phyloP scores from a whole-genome alignment of 2,888 invertebrate genomes.

The Diarsia dahlii region DNA sequence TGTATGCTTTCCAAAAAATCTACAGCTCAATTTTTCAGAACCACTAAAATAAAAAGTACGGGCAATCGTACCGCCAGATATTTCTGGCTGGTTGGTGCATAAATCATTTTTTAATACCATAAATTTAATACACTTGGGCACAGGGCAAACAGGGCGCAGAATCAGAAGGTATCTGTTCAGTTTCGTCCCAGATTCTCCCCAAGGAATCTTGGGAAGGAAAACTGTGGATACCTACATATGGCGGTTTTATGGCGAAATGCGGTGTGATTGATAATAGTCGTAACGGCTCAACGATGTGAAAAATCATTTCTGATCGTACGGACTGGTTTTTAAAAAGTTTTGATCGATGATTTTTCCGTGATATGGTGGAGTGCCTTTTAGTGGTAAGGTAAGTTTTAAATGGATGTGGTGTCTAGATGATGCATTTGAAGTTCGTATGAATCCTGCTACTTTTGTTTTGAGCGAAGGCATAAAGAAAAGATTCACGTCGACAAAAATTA shows the following conservation, averaged over 20 bases:
- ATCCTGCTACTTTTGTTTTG: neutral
- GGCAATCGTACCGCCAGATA: slow-evolving; percentile 29
- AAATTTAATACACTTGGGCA: slow-evolving; percentile 70
- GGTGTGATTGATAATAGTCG: slow-evolving; percentile 48
- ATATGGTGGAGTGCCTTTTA: neutral
- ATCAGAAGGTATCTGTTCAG: slow-evolving; percentile 69
- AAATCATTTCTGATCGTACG: slow-evolving; percentile 19
- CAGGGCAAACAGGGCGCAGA: slow-evolving; percentile 59
- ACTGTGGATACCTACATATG: slow-evolving; percentile 56
- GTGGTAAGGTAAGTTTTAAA: neutral
- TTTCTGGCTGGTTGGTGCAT: slow-evolving; percentile 58
- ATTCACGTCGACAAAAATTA: neutral
- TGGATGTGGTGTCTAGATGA: neutral
- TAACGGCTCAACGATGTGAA: slow-evolving; percentile 52
- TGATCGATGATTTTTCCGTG: slow-evolving; percentile 26
- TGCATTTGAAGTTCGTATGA: neutral
- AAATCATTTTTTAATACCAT: slow-evolving; percentile 74
- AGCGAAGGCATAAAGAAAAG: neutral
- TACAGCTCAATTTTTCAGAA: slow-evolving; percentile 2
- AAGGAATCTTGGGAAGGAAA: slow-evolving; percentile 64
- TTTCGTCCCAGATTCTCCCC: slow-evolving; percentile 63
- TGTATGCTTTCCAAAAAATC: neutral
- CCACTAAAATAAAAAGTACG: slow-evolving; percentile 17
- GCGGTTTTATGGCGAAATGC: slow-evolving; percentile 44
- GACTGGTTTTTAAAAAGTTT: slow-evolving; percentile 9